Evolutionary conservation across 1,140 invertebrate species (phyloP), one percentile per base, ranked within the genome.

Genomic region (Leucophenga varia): DNA sequence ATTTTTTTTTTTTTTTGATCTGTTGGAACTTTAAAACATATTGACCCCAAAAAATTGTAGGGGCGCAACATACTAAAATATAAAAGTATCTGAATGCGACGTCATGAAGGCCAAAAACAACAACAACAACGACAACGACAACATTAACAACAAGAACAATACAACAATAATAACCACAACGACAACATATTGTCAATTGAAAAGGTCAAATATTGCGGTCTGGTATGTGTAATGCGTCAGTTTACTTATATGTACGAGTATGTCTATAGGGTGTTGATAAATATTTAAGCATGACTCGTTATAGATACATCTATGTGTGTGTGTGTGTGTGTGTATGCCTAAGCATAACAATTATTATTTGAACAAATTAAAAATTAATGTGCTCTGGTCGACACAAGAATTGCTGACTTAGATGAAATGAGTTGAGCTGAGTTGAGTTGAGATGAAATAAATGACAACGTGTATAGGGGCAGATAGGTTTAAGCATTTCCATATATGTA

Each of bases 321-420:
- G 34, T 42, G 54, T 42, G 48, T 30, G 5, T 34, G 8, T 44
- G 32, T 20, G 13, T 20, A 21, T 38, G 28, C 37, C 31, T 37
- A 34, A 34, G 10, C 16, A 10, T 34, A 49, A 47, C 59, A 59
- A 65, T 65, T 57, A 65, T 61, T 58, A 65, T 65, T 65, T 65
- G 45, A 58, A 55, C 63, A 65, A 67, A 65, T 65, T 64, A 64
- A 56, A 65, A 61, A 55, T 64, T 56, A 65, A 65, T 65, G 58
- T 53, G 49, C 52, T 45, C 55, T 61, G 63, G 63, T 61, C 63
- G 10, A 6, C 22, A 25, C n/a, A n/a, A 58, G 57, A 65, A 61
- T 61, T 59, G 57, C 42, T 55, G 57, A 55, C 61, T 65, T 65
- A 57, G 42, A 54, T 28, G 38, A 48, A 40, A 50, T 20, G 37